Conservation (phyloP, 1,140 invertebrate species). For the Euwallacea fornicatus region DNA sequence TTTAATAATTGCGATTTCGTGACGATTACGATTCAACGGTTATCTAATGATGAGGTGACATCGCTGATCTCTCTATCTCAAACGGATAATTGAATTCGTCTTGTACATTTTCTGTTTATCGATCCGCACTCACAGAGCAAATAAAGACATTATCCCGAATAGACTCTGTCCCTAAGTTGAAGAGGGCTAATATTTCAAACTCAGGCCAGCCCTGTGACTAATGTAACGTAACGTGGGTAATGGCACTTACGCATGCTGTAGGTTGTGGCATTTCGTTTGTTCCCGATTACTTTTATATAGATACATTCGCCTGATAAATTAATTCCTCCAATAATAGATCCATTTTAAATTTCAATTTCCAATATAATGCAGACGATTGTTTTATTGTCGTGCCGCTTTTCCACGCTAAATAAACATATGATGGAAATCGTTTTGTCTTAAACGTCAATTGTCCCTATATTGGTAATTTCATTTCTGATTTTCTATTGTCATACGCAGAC, state of each 20-base stretch:
- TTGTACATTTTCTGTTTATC: too few species aligned
- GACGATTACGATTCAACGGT: too few species aligned
- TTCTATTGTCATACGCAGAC: constrained; percentile 39
- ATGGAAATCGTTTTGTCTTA: constrained; percentile 29
- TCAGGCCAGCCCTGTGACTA: constrained; percentile 24
- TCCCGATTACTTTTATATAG: too few species aligned
- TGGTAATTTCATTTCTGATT: constrained; percentile 38
- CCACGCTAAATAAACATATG: not conserved
- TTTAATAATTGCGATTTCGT: too few species aligned
- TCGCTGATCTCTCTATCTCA: too few species aligned
- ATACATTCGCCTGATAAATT: not conserved
- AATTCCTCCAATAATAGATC: not conserved
- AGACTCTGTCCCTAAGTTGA: constrained; percentile 14
- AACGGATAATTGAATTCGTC: too few species aligned
- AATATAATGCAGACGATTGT: constrained; percentile 11
- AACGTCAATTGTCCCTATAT: constrained; percentile 30
- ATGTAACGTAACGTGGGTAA: constrained; percentile 33
- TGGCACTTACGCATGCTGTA: constrained; percentile 30
- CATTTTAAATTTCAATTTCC: not conserved
- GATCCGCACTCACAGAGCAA: not conserved
- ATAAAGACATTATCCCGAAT: constrained; percentile 22
- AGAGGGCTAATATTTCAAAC: constrained; percentile 32
- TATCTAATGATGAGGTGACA: too few species aligned
- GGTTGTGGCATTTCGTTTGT: not conserved
- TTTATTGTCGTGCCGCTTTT: constrained; percentile 23